Evolutionary conservation across 2,888 invertebrate species (phyloP).

Genomic region (Mamestra brassicae): DNA sequence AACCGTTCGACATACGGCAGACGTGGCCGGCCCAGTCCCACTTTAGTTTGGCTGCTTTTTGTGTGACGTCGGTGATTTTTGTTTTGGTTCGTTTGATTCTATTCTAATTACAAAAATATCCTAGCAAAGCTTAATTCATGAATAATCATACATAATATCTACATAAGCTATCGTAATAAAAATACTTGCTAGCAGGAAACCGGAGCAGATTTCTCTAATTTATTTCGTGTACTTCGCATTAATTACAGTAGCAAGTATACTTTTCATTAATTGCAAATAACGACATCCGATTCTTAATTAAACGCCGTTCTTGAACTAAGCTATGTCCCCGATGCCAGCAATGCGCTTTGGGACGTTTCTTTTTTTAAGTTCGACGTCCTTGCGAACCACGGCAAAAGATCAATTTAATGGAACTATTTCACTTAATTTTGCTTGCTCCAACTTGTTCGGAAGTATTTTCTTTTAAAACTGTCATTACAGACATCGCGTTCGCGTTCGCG

Average conservation of each 20-base stretch:
- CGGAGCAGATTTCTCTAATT: neutral
- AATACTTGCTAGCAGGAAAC: neutral
- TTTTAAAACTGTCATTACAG: conserved; percentile 44
- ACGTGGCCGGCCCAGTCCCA: too few species aligned
- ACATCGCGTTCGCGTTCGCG: neutral
- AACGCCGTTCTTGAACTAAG: conserved; percentile 12
- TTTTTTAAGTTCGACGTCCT: conserved; percentile 24
- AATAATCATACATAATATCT: neutral
- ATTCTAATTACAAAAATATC: too few species aligned
- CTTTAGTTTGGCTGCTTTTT: too few species aligned
- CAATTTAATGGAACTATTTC: conserved; percentile 59
- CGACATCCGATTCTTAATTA: conserved; percentile 49
- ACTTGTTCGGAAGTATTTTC: conserved; percentile 39
- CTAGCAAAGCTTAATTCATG: too few species aligned
- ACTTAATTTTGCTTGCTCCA: conserved; percentile 32
- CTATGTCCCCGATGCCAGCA: conserved; percentile 32
- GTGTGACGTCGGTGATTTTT: too few species aligned
- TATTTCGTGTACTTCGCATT: conserved; percentile 15
- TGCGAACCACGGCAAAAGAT: conserved; percentile 17
- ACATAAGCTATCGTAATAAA: neutral
- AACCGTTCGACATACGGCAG: too few species aligned
- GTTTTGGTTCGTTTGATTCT: too few species aligned
- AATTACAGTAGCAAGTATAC: conserved; percentile 19
- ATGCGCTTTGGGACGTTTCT: conserved; percentile 16
- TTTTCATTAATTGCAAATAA: conserved; percentile 50